A percentile compares a stretch with the other conserved stretches of the same genome.
These are phyloP conservation scores for Epinotia ramella DNA, from an alignment of 2,888 invertebrate species.

Conservation along the genomic window DNA sequence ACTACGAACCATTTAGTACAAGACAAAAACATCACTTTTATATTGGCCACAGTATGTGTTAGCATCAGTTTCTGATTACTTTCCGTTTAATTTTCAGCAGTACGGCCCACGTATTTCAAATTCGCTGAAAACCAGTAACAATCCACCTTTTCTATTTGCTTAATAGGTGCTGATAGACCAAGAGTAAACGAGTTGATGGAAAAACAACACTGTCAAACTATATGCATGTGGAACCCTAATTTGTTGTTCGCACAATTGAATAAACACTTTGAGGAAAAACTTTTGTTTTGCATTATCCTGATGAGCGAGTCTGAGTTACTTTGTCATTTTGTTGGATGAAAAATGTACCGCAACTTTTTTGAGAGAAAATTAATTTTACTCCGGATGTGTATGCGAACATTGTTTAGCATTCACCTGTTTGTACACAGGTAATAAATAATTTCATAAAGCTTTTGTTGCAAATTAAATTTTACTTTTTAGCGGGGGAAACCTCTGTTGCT, in stretches of 20 bases:
- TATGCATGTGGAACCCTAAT: constrained; percentile 13
- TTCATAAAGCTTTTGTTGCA: not conserved
- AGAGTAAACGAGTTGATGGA: not conserved
- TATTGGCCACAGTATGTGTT: too few relatives aligned
- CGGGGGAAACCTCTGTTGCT: not conserved
- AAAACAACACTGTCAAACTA: not conserved
- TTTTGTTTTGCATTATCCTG: constrained; percentile 53
- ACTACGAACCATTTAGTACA: too few relatives aligned
- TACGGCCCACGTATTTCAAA: too few relatives aligned
- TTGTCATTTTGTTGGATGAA: constrained; percentile 49
- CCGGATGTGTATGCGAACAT: constrained; percentile 1
- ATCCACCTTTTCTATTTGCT: not conserved
- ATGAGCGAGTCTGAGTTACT: constrained; percentile 51
- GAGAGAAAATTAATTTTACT: constrained; percentile 30
- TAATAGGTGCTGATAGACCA: not conserved
- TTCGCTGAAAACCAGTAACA: too few relatives aligned
- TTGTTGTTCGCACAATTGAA: constrained; percentile 38
- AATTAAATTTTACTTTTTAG: not conserved
- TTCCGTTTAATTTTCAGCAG: too few relatives aligned
- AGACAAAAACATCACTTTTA: too few relatives aligned
- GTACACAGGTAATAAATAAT: not conserved
- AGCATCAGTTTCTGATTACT: too few relatives aligned
- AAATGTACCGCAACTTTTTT: constrained; percentile 39
- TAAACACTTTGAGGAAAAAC: constrained; percentile 45
- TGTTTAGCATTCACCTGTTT: constrained; percentile 6